Base-by-base conservation (phyloP, 2,888 invertebrate species). In the Frankliniella fusca region DNA sequence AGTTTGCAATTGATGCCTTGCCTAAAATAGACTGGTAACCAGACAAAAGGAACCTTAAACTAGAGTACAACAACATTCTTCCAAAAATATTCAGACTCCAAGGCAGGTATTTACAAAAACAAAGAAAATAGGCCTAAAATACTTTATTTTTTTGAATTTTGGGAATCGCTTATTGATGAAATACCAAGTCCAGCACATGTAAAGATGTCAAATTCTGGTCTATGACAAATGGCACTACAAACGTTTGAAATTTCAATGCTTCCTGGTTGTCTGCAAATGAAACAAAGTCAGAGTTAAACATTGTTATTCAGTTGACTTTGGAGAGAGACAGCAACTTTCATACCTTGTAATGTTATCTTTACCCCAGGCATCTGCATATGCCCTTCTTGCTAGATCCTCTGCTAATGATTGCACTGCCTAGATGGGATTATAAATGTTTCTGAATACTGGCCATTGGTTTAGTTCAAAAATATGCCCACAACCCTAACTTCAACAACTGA, bases 131-230 rank as follows among this genome's bases (percentile, higher is more conserved):
- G 2, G 5, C 38, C 38, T 38, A 38, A 38, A 3, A 38, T 2
- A 38, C 2, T 38, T 38, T 38, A 38, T 38, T 38, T 38, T 38
- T 5, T 2, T 61, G 61, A 61, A 61, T 8, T 8, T 38, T 2
- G 3, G 18, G 70, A 76, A 27, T 76, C 70, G 10, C 70, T 23
- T 27, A 76, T 27, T 10, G 70, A 23, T 23, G 23, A 27, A 27
- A 76, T 27, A 12, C 70, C 70, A 76, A 76, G 70, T 27, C 70
- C 70, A 23, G 23, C 27, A 27, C 70, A 76, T 9, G 70, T 76
- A 23, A 76, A 76, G 27, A 76, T 23, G 12, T 76, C 70, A 76
- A 76, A 76, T 76, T 76, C 70, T 27, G 70, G 70, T 76, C 70
- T 27, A 27, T 76, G 70, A 12, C 23, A 76, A n/a, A 76, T 9